Evolutionary conservation across 2,113 vertebrate species (phyloP).

Genomic region (Pionites leucogaster): DNA sequence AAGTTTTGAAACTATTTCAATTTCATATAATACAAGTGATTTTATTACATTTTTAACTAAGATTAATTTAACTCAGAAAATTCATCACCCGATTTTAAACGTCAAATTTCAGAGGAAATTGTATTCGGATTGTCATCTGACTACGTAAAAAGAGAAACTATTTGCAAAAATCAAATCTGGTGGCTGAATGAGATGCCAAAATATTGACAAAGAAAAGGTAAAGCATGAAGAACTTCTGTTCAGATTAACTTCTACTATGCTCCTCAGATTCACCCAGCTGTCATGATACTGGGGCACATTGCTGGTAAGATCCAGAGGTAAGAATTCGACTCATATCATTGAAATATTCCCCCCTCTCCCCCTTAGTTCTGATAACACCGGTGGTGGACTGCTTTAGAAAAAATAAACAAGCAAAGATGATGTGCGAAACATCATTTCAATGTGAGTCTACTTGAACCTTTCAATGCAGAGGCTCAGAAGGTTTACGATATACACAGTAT

Average conservation of each 20-base stretch:
- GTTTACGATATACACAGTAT: slow-evolving; percentile 82
- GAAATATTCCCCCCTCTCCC: neutral
- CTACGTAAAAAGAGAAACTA: neutral
- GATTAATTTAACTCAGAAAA: neutral
- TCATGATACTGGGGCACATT: neutral
- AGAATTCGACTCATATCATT: neutral
- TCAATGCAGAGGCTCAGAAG: slow-evolving; percentile 61
- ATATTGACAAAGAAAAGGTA: neutral
- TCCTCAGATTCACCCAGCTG: neutral
- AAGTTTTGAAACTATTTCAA: neutral
- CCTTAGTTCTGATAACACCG: neutral
- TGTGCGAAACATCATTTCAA: slow-evolving; percentile 46
- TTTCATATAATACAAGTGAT: neutral
- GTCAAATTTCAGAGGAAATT: neutral
- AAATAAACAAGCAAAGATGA: slow-evolving; percentile 42
- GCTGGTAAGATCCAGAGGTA: slow-evolving; percentile 2
- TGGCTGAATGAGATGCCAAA: neutral
- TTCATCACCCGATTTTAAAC: neutral
- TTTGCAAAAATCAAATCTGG: neutral
- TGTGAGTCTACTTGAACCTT: slow-evolving; percentile 56
- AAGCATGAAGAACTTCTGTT: neutral
- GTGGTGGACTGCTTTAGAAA: slow-evolving; percentile 18
- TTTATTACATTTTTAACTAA: neutral
- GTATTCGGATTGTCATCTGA: neutral
- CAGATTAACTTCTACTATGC: neutral